Base-by-base conservation (phyloP, 2,113 vertebrate species). In the Laticauda laticaudata region DNA sequence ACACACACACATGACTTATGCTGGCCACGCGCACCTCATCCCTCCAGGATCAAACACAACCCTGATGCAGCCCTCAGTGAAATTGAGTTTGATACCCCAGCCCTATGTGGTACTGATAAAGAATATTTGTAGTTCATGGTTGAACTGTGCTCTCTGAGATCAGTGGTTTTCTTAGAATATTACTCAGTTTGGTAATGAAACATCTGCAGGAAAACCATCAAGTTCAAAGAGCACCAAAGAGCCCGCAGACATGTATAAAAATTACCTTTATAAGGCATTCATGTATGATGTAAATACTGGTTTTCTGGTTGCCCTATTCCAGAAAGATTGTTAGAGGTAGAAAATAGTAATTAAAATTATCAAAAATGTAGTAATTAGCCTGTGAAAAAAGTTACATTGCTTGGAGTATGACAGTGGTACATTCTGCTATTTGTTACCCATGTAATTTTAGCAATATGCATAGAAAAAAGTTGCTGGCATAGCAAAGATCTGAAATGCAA, bases 401-500 rank as follows among this genome's bases (percentile, higher is more conserved):
- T 81, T 81, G 75, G 34, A 6, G 75, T 81, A 43, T 43, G 18
- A 43, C 18, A 43, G 75, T 43, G 75, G 75, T 43, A 81, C 7
- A 10, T 81, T 43, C 7, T 81, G 34, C 20, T 81, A 21, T 39
- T 81, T 81, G 18, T 81, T 81, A 81, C 18, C 18, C 21, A 18
- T 29, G 34, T 69, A 34, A 14, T 21, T 81, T 81, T 81, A 81
- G 18, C 75, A 81, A 43, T 8, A 43, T 81, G 34, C 20, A 81
- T 43, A 81, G 75, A 81, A 39, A 43, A 7, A 81, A 43, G 7
- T 81, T 81, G 7, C 34, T 81, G 34, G 34, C 34, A 21, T 6
- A 21, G 23, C 2, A 21, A 4, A 87, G 87, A 4, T 39, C 10
- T 90, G 56, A 87, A 4, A 0, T 0, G 0, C 57, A 21, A 11